Evolutionary conservation across 1,140 invertebrate genomes (phyloP).

Genomic region (Dolichoris vasculosae): DNA sequence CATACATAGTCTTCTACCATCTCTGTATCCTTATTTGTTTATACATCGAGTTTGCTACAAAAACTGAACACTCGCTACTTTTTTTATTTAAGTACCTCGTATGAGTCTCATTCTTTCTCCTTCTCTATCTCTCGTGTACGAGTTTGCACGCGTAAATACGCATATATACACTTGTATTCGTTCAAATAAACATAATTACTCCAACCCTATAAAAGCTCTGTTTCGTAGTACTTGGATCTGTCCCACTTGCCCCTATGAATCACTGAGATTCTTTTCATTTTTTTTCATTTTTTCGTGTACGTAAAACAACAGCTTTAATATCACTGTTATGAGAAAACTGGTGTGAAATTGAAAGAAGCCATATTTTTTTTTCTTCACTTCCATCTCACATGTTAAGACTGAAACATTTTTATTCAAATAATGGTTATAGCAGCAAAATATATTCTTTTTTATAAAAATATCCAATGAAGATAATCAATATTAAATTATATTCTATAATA

Average conservation of each 20-base stretch:
- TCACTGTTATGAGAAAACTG: neutral
- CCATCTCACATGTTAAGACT: neutral
- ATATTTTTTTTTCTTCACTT: neutral
- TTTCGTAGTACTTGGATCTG: neutral
- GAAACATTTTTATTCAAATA: neutral
- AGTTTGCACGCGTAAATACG: neutral
- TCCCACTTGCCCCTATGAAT: neutral
- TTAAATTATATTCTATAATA: too few species aligned
- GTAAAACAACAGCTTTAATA: neutral
- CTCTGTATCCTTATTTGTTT: neutral
- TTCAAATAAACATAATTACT: too few species aligned
- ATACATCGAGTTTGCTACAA: neutral
- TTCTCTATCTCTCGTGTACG: neutral
- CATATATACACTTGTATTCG: too few species aligned
- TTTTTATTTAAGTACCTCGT: neutral
- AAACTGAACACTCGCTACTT: neutral
- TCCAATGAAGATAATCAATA: too few species aligned
- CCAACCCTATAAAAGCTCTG: neutral
- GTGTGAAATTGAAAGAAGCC: neutral
- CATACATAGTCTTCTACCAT: neutral
- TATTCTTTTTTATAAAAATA: too few species aligned
- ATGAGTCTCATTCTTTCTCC: neutral
- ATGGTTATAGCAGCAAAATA: too few species aligned
- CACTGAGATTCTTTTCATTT: neutral
- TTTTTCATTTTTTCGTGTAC: neutral